Evolutionary conservation across 2,797 vertebrate genomes (phyloP).

Genomic region (Cichlasoma orientale): DNA sequence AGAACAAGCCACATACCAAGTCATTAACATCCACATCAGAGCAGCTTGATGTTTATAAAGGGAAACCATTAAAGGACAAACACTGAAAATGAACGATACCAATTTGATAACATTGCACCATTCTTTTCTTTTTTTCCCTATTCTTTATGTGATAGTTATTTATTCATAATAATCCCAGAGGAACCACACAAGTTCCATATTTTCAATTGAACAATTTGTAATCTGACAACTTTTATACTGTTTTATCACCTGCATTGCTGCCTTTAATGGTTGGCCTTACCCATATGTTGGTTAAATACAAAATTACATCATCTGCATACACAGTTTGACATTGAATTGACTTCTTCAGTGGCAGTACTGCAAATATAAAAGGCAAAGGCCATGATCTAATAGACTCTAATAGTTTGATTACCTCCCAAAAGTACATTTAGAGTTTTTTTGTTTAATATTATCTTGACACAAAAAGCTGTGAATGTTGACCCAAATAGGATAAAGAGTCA

Average conservation of each 20-base stretch:
- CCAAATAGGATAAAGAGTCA: too few species aligned
- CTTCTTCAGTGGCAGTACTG: neutral
- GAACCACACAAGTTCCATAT: too few species aligned
- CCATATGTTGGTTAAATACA: neutral
- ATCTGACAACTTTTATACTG: neutral
- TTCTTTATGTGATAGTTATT: neutral
- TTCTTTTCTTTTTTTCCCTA: neutral
- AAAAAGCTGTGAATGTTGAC: too few species aligned
- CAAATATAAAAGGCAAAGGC: neutral
- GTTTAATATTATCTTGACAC: too few species aligned
- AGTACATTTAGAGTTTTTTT: too few species aligned
- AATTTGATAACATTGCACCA: neutral
- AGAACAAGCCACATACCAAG: neutral
- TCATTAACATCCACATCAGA: neutral
- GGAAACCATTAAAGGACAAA: neutral
- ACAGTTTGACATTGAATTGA: neutral
- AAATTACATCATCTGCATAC: neutral
- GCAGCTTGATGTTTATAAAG: neutral
- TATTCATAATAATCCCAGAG: neutral
- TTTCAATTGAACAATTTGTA: neutral
- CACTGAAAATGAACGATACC: neutral
- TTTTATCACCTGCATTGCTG: neutral
- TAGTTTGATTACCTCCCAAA: too few species aligned
- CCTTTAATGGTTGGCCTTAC: neutral
- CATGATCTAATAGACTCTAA: too few species aligned